Percentiles rank a stretch among this genome's conserved stretches.
phyloP scores from a whole-genome alignment of 2,888 invertebrate species.

The Ornithoptera alexandrae region DNA sequence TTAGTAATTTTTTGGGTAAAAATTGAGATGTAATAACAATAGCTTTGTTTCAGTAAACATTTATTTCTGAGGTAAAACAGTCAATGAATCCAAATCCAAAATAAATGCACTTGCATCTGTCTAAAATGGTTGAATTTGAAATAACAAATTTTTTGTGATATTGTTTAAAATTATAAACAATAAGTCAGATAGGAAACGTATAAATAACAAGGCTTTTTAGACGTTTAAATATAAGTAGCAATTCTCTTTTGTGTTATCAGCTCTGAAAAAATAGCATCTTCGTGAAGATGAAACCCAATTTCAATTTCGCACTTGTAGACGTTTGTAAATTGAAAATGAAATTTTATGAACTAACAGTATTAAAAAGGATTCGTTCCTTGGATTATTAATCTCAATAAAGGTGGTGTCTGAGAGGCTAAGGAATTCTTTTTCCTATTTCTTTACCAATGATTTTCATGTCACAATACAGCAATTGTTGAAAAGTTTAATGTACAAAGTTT shows the following conservation, averaged over 20 bases:
- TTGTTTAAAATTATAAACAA: no score
- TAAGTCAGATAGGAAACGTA: not conserved
- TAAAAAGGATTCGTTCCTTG: conserved; percentile 8
- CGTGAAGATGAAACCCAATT: conserved; percentile 7
- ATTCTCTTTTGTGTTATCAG: not conserved
- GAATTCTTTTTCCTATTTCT: not conserved
- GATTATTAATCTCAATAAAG: conserved; percentile 4
- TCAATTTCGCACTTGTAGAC: not conserved
- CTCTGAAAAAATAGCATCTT: conserved; percentile 4
- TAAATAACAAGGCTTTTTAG: not conserved
- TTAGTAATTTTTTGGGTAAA: no score
- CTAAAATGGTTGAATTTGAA: no score
- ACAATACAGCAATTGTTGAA: no score
- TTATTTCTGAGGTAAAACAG: no score
- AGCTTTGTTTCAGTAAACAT: no score
- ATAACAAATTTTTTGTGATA: no score
- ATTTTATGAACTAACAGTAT: conserved; percentile 16
- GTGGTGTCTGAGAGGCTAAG: not conserved
- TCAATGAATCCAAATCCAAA: no score
- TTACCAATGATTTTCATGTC: no score
- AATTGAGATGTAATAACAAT: no score
- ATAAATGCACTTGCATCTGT: no score
- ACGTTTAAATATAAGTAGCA: not conserved
- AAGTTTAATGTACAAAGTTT: no score
- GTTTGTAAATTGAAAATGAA: conserved; percentile 11